Evolutionary conservation across 2,797 vertebrate species (phyloP).

Genomic region (Muscicapa comitata): DNA sequence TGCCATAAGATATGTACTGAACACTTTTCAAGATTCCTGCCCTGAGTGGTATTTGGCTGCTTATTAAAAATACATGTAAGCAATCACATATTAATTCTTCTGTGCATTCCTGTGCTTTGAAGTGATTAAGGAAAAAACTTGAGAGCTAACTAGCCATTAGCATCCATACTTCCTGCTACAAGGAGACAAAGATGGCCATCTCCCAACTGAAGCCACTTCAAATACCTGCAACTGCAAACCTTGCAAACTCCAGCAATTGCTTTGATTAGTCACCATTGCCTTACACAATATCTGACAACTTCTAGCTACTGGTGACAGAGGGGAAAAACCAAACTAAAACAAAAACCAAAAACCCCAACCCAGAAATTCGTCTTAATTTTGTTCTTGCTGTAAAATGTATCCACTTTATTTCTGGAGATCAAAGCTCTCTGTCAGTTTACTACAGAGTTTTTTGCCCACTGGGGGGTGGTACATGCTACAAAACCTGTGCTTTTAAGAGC

Average conservation of each 20-base stretch:
- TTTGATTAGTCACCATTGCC: background rate
- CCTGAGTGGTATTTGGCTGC: background rate
- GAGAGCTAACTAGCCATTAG: background rate
- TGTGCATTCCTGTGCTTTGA: background rate
- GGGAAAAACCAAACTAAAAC: background rate
- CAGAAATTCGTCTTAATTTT: background rate
- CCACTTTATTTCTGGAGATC: slow-evolving; percentile 3
- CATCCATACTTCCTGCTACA: background rate
- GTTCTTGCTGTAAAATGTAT: background rate
- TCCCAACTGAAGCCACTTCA: slow-evolving; percentile 11
- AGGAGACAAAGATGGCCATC: slow-evolving; percentile 49
- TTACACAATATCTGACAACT: background rate
- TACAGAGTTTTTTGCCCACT: slow-evolving; percentile 92
- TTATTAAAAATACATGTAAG: slow-evolving; percentile 26
- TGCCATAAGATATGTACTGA: background rate
- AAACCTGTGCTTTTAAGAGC: slow-evolving; percentile 76
- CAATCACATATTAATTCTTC: slow-evolving; percentile 10
- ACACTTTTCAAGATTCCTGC: background rate
- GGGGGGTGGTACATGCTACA: slow-evolving; percentile 95
- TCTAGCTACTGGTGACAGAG: background rate
- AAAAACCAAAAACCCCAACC: background rate
- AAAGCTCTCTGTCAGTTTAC: slow-evolving; percentile 80
- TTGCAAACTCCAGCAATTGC: slow-evolving; percentile 39
- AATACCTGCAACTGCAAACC: background rate
- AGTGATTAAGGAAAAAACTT: background rate